These are phyloP conservation scores for Ophraella communa DNA, from an alignment of 2,888 invertebrate species.

Conservation along the genomic window DNA sequence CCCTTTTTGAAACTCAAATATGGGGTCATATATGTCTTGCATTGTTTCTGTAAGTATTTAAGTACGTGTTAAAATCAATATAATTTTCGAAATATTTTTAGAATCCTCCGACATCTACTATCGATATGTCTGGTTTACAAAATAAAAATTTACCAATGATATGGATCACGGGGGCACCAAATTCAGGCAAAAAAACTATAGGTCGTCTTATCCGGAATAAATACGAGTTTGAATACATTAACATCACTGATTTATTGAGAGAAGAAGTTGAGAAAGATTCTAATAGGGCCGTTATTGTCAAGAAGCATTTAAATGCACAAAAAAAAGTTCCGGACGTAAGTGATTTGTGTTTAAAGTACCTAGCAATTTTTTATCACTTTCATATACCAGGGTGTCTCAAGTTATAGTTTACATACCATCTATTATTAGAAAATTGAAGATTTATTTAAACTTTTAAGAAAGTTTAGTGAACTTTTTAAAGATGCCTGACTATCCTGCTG, in stretches of 20 bases:
- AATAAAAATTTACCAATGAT: slow-evolving; percentile 61
- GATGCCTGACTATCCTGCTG: no score
- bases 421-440: no score
- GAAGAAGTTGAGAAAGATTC: slow-evolving; percentile 62
- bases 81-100: not conserved
- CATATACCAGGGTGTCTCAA: no score
- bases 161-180: slow-evolving; percentile 60
- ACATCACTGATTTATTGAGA: slow-evolving; percentile 60
- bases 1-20: not conserved
- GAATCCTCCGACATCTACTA: slow-evolving; percentile 16
- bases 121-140: slow-evolving; percentile 56
- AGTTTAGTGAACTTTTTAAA: no score
- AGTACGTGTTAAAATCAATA: not conserved
- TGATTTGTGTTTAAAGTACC: not conserved
- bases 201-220: slow-evolving; percentile 44
- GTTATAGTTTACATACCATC: no score
- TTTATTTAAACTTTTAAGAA: no score
- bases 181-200: slow-evolving; percentile 49
- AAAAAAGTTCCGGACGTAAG: slow-evolving; percentile 54
- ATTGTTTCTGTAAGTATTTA: slow-evolving; percentile 5
- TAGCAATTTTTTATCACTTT: no score
- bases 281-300: slow-evolving; percentile 61
- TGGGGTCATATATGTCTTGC: slow-evolving; percentile 11
- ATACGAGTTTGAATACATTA: slow-evolving; percentile 42
- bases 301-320: slow-evolving; percentile 60